phyloP scores from a whole-genome alignment of 2,888 invertebrate species.

The Minunthozetes semirufus region DNA sequence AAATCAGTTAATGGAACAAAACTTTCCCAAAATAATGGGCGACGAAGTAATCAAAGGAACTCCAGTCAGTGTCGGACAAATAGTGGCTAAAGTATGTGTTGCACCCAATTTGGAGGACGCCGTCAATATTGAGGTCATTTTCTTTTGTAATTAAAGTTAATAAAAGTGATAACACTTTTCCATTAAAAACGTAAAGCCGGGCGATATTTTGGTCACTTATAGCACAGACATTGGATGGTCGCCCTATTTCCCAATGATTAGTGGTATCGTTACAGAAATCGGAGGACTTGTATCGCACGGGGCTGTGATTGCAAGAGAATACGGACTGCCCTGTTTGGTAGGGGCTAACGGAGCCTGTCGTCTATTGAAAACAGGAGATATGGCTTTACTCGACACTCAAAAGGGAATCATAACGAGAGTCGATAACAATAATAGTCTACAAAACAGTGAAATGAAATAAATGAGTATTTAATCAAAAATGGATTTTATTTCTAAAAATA shows the following conservation, averaged over 20 bases:
- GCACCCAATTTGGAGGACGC: constrained; percentile 31
- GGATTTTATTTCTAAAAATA: too few species aligned
- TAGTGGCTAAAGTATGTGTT: constrained; percentile 28
- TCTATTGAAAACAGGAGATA: constrained; percentile 41
- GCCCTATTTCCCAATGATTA: constrained; percentile 71
- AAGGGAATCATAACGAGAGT: constrained; percentile 38
- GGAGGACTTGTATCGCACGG: constrained; percentile 77
- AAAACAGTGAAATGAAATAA: background rate
- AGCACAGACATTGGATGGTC: constrained; percentile 78
- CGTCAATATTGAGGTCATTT: constrained; percentile 14
- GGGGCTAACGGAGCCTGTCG: constrained; percentile 61
- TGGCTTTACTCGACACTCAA: constrained; percentile 37
- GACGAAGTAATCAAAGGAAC: constrained; percentile 20
- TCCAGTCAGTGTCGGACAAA: constrained; percentile 29
- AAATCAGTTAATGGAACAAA: background rate
- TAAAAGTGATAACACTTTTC: too few species aligned
- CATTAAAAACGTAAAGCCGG: constrained; percentile 48
- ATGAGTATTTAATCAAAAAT: too few species aligned
- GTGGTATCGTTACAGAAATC: constrained; percentile 71
- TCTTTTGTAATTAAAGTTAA: background rate
- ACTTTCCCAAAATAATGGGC: background rate
- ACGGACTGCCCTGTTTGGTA: constrained; percentile 72
- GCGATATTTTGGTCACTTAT: constrained; percentile 68
- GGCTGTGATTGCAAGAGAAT: constrained; percentile 74
- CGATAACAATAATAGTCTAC: background rate